Percentiles rank a stretch among this genome's conserved stretches.
Conservation (phyloP, 2,888 invertebrate genomes). For the Stenodera caucasica region DNA sequence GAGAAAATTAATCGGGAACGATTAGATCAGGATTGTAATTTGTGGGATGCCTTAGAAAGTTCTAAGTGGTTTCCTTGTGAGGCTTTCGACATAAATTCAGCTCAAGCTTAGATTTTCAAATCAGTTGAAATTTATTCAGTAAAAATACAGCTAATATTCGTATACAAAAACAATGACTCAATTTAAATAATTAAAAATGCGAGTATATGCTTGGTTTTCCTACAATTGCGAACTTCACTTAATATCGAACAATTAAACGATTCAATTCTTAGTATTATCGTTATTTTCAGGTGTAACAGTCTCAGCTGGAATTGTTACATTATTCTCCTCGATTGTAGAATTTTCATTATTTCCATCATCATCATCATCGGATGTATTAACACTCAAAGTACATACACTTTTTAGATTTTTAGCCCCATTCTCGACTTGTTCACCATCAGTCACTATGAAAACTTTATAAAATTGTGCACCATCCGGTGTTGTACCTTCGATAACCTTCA, state of each 20-base stretch:
- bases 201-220: too few species aligned
- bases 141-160: not conserved
- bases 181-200: not conserved
- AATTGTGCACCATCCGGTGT: constrained; percentile 54
- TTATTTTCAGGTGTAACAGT: constrained; percentile 17
- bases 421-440: constrained; percentile 36
- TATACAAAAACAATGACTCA: not conserved
- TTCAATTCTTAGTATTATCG: not conserved
- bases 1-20: constrained; percentile 77
- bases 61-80: constrained; percentile 85
- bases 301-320: constrained; percentile 32
- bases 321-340: constrained; percentile 6
- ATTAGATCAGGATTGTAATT: constrained; percentile 71
- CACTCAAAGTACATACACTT: constrained; percentile 37
- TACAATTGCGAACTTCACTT: too few species aligned
- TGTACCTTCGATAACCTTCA: constrained; percentile 58
- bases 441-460: constrained; percentile 59
- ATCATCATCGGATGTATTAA: constrained; percentile 19
- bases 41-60: constrained; percentile 81
- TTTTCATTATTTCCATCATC: constrained; percentile 21
- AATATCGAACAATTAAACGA: not conserved
- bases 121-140: not conserved
- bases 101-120: not conserved
- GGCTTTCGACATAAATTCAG: constrained; percentile 65
- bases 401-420: constrained; percentile 26